Percentiles rank a stretch among this genome's conserved stretches.
Conservation (phyloP, 1,140 invertebrate species). For the Macrobrachium nipponense region DNA sequence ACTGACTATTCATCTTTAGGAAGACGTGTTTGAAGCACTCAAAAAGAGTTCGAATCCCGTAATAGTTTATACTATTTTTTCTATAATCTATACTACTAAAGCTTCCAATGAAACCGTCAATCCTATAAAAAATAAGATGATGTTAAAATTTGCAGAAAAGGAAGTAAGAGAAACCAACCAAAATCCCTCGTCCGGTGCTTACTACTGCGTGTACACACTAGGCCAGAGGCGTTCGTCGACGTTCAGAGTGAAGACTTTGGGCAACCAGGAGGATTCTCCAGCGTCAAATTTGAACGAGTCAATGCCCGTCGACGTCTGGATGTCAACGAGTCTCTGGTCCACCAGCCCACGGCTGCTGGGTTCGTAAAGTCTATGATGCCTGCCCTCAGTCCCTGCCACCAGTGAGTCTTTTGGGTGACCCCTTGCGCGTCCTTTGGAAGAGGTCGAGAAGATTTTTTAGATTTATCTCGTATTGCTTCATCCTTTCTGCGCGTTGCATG, state of each 20-base stretch:
- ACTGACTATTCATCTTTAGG: too few relatives aligned
- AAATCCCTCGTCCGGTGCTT: background rate
- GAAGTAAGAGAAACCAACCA: too few relatives aligned
- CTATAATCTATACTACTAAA: too few relatives aligned
- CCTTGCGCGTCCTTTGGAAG: slow-evolving; percentile 34
- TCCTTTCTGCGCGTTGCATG: too few relatives aligned
- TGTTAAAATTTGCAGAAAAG: too few relatives aligned
- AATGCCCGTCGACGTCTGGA: slow-evolving; percentile 77
- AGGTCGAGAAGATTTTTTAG: background rate
- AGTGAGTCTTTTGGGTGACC: slow-evolving; percentile 73
- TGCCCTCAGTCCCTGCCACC: slow-evolving; percentile 86
- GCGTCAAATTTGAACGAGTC: slow-evolving; percentile 95
- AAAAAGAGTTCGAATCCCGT: too few relatives aligned
- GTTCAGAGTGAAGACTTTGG: slow-evolving; percentile 65
- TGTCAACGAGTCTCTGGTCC: slow-evolving; percentile 73
- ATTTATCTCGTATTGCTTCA: background rate
- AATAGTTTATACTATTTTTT: too few relatives aligned
- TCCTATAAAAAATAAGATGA: too few relatives aligned
- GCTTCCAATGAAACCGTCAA: too few relatives aligned
- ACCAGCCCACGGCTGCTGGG: slow-evolving; percentile 80
- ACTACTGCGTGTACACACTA: slow-evolving; percentile 51
- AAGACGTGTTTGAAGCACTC: too few relatives aligned
- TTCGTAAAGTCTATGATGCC: slow-evolving; percentile 85
- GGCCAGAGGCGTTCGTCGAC: slow-evolving; percentile 57
- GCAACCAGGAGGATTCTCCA: slow-evolving; percentile 77